phyloP scores from a whole-genome alignment of 2,113 vertebrate species.

The Malurus melanocephalus region DNA sequence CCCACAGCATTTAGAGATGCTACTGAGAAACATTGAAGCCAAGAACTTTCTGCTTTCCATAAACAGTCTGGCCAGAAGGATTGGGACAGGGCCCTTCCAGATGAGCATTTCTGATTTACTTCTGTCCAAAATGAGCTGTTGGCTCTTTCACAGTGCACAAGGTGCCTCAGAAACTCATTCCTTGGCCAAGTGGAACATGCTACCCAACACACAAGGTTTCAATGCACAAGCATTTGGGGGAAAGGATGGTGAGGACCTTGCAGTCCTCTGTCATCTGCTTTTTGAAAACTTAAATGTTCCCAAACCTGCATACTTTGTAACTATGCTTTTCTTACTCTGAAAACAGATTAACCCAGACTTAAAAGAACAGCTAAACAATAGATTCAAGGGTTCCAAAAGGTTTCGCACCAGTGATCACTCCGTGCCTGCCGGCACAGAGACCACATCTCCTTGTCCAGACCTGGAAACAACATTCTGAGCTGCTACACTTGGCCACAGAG shows the following conservation, averaged over 20 bases:
- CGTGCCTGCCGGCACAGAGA: background rate
- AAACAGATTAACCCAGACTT: background rate
- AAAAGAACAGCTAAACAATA: background rate
- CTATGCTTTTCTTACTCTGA: background rate
- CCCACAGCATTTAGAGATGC: background rate
- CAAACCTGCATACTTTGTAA: background rate
- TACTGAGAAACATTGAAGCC: background rate
- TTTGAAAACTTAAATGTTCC: background rate
- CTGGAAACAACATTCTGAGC: background rate
- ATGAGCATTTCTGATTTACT: rapidly evolving
- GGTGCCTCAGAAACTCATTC: background rate
- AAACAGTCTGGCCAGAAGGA: background rate
- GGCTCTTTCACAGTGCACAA: background rate
- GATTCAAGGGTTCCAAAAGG: background rate
- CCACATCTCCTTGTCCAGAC: background rate
- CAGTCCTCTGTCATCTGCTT: background rate
- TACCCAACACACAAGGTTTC: background rate
- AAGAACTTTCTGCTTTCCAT: background rate
- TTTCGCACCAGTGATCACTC: rapidly evolving
- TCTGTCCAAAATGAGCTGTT: background rate
- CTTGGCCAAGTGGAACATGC: background rate
- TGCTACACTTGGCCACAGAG: background rate
- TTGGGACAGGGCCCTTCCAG: background rate
- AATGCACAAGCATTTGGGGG: background rate
- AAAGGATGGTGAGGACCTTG: background rate